Conservation (phyloP, 2,888 invertebrate genomes). For the Chaitophorus viminalis region DNA sequence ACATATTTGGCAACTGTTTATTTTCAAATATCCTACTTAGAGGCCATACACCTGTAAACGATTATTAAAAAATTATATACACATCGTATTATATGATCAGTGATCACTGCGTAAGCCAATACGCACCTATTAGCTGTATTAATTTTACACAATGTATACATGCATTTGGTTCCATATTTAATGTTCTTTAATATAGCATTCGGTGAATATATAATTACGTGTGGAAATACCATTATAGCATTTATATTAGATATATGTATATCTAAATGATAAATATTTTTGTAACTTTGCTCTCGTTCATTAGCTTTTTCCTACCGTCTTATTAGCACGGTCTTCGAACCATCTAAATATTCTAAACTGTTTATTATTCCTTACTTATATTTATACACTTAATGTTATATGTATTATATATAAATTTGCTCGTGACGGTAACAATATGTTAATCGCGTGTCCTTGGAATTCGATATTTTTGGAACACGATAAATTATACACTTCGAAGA, state of each 20-base stretch:
- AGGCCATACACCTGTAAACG: slow-evolving; percentile 36
- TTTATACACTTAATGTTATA: not conserved
- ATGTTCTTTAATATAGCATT: not conserved
- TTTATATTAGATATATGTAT: not conserved
- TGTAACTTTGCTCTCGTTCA: not conserved
- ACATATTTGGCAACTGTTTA: slow-evolving; percentile 50
- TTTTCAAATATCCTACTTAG: slow-evolving; percentile 40
- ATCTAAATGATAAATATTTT: not conserved
- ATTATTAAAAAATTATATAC: not conserved
- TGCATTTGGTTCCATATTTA: not conserved
- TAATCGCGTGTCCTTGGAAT: slow-evolving; percentile 40
- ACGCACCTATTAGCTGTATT: too few species aligned
- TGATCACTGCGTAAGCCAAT: too few species aligned
- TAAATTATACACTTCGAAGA: slow-evolving; percentile 17
- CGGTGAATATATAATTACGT: not conserved
- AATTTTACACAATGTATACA: not conserved
- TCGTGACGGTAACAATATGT: not conserved
- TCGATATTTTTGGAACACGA: slow-evolving; percentile 25
- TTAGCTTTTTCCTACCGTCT: not conserved
- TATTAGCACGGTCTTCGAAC: not conserved
- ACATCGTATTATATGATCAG: not conserved
- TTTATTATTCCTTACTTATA: not conserved
- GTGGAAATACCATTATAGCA: not conserved
- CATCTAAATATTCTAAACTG: not conserved
- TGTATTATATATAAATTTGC: not conserved